Base-by-base conservation (phyloP, 1,140 invertebrate genomes). In the Zaprionus lachaisei region DNA sequence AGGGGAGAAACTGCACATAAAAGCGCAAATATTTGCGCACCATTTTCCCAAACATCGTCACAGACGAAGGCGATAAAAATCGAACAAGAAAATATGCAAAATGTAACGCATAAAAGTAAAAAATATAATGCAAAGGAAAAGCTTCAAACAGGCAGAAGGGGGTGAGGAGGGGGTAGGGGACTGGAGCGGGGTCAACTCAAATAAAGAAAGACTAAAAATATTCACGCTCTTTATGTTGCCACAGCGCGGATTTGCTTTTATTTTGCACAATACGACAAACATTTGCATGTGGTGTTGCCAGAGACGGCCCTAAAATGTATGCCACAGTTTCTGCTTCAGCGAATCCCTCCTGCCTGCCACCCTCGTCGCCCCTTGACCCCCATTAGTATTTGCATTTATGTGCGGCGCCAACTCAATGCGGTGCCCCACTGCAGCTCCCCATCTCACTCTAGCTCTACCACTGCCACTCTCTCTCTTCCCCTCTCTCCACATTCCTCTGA, bases 361-460 rank as follows among this genome's bases (percentile, higher is more conserved):
- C 57, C 69, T 58, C 55, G 12, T 41, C 44, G 24, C 34, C 12
- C 38, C 17, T 28, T 37, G 37, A 57, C 22, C 28, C n/a, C 75
- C 80, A 85, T 83, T 79, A 90, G 84, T 72, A 89, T 89, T 89
- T 89, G 85, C 84, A 89, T 90, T 89, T 89, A 89, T 84, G 79
- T 90, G 81, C 84, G 83, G 64, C 85, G 79, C 85, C 83, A 85
- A 75, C 68, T 75, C 63, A 62, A 72, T 51, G 47, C 47, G 47
- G 9, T 20, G 47, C 17, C 17, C 11, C 11, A 3, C 47, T 44
- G 47, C 47, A 49, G 41, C 41, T 38, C 37, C 49, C 20, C 58
- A 64, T 14, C 20, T 26, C 24, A 22, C 47, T 5, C 15, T 14
- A 61, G 51, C 49, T 54, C 56, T 3, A 22, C 28, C 28, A 1